Base-by-base conservation (phyloP, 1,140 invertebrate species). In the Caerostris darwini region DNA sequence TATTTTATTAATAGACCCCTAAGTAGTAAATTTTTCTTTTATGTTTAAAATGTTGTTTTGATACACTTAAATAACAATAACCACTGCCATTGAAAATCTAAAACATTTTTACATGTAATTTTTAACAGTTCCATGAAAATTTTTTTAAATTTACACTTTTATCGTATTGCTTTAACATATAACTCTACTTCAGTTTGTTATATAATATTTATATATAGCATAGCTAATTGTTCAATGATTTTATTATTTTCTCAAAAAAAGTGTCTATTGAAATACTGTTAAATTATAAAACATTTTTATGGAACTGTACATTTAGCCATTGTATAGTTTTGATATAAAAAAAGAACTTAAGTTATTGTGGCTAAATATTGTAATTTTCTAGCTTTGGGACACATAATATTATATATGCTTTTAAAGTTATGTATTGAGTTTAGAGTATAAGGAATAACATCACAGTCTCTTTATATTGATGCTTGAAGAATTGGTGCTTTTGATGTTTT, bases 121-220 rank as follows among this genome's bases (percentile, higher is more conserved):
- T 85, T 85, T 34, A 58, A 85, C 57, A 85, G n/a, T 85, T 85
- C 83, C 83, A 34, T 58, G 54, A 10, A 85, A 85, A 56, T 77
- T 19, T 53, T 77, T 77, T 50, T 58, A 50, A 81, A 4, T 12
- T 67, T 67, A 4, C 12, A n/a, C n/a, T 67, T 67, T 7, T n/a
- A 67, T 67, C n/a, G 6, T 67, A 0, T 67, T 67, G 7, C 12
- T 67, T 34, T 34, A 34, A 34, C 2, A 34, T 34, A 34, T 34
- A 34, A 34, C 2, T 34, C 34, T 34, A 34, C 34, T 34, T 34
- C 34, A 34, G 34, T 34, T 34, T 34, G 34, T 34, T 34, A 34
- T 34, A 34, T 34, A 34, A 34, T 34, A 34, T 34, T 34, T 34
- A 34, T 34, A 34, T 34, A 34, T 34, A 34, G 34, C 34, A 34